A percentile compares a stretch with the other conserved stretches of the same genome.
These are phyloP conservation scores for Acronicta leporina DNA, from an alignment of 2,888 invertebrate species.

Conservation along the genomic window DNA sequence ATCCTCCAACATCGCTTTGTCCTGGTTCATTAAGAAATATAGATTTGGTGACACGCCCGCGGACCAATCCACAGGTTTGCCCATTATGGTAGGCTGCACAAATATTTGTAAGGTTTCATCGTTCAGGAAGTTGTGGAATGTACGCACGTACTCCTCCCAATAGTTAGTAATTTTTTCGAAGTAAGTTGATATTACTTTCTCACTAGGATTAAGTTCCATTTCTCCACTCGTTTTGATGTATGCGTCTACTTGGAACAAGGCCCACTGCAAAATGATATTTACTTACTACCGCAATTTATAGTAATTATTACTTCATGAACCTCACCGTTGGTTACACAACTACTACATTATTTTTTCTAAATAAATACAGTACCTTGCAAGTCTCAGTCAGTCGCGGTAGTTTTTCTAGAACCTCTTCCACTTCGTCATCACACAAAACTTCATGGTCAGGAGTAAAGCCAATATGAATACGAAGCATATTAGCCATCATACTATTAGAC, in stretches of 20 bases:
- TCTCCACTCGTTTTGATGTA: conserved; percentile 79
- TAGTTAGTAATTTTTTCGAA: conserved; percentile 90
- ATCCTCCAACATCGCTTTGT: conserved; percentile 88
- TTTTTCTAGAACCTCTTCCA: conserved; percentile 86
- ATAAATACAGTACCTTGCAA: conserved; percentile 77
- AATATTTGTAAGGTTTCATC: conserved; percentile 92
- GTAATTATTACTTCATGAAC: too few species aligned
- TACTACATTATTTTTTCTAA: background rate
- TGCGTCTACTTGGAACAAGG: conserved; percentile 90
- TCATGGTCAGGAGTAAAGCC: conserved; percentile 84
- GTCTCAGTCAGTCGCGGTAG: conserved; percentile 78
- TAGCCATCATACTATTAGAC: conserved; percentile 90
- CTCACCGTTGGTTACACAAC: too few species aligned
- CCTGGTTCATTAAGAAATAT: conserved; percentile 91
- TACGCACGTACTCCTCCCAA: conserved; percentile 91
- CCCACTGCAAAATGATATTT: conserved; percentile 80
- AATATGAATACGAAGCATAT: conserved; percentile 87
- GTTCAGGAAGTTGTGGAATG: conserved; percentile 92
- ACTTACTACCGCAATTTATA: too few species aligned
- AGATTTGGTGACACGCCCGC: conserved; percentile 93
- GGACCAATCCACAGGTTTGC: conserved; percentile 93
- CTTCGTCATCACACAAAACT: conserved; percentile 74
- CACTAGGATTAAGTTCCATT: conserved; percentile 89
- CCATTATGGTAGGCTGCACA: conserved; percentile 95
- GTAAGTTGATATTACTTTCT: conserved; percentile 88